Conservation (phyloP, 2,888 invertebrate genomes). For the Pherbina coryleti region DNA sequence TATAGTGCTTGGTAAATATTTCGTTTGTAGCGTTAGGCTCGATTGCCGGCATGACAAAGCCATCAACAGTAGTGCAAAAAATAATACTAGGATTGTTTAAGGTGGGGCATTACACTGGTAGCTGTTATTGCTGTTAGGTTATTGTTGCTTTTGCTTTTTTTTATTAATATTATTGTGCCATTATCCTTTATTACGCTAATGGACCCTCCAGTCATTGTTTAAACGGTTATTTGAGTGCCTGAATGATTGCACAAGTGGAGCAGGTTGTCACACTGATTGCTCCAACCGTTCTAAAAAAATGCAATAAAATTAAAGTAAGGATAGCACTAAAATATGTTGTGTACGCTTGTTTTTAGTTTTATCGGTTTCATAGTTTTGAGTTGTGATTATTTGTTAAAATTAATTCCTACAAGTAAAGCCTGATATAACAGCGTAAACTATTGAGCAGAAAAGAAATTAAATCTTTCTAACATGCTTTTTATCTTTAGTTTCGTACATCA, state of each 20-base stretch:
- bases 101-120: neutral
- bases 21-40: neutral
- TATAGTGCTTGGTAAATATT: neutral
- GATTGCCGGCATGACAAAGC: neutral
- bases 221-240: neutral
- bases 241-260: neutral
- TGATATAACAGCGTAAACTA: too few species aligned
- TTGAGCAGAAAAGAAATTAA: too few species aligned
- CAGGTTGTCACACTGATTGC: too few species aligned
- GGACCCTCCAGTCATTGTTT: neutral
- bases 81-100: neutral
- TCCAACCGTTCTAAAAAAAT: too few species aligned
- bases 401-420: too few species aligned
- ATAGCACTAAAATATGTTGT: too few species aligned
- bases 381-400: too few species aligned
- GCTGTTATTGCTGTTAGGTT: neutral
- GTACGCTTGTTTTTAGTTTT: too few species aligned
- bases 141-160: neutral
- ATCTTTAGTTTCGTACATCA: too few species aligned
- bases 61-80: neutral
- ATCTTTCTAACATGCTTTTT: too few species aligned
- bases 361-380: too few species aligned
- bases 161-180: neutral
- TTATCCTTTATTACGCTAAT: constrained; percentile 18
- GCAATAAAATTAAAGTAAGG: too few species aligned